Percentiles rank a stretch among this genome's conserved stretches.
Evolutionary conservation across 2,113 vertebrate genomes (phyloP).

Genomic region (Formicarius rufipectus): DNA sequence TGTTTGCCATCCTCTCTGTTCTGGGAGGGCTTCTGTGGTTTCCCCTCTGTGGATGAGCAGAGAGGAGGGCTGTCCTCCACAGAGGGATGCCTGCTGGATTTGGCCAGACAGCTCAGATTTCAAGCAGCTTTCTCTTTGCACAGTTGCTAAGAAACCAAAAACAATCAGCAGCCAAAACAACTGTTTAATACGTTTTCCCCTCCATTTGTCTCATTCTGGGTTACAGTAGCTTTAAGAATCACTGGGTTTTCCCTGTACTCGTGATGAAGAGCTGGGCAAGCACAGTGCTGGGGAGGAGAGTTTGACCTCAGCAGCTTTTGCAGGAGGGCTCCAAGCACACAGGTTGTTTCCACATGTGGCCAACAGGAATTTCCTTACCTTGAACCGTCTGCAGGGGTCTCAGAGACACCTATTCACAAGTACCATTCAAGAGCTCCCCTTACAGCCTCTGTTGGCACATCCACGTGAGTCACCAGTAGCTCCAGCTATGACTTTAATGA

Average conservation of each 20-base stretch:
- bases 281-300: not conserved
- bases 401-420: not conserved
- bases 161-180: not conserved
- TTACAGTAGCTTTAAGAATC: not conserved
- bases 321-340: not conserved
- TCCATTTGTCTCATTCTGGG: not conserved
- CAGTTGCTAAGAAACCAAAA: conserved; percentile 63
- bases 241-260: not conserved
- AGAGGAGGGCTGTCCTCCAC: not conserved
- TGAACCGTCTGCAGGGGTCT: not conserved
- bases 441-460: fast-evolving
- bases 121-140: not conserved
- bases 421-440: not conserved
- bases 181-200: not conserved
- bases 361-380: not conserved
- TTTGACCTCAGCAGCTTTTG: not conserved
- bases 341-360: not conserved
- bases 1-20: not conserved
- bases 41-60: not conserved
- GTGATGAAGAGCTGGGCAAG: not conserved
- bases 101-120: conserved; percentile 8
- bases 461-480: not conserved
- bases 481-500: not conserved
- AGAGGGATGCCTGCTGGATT: not conserved
- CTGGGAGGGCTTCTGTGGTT: not conserved